Conservation (phyloP, 1,140 invertebrate genomes). For the Drosophila sp. region DNA sequence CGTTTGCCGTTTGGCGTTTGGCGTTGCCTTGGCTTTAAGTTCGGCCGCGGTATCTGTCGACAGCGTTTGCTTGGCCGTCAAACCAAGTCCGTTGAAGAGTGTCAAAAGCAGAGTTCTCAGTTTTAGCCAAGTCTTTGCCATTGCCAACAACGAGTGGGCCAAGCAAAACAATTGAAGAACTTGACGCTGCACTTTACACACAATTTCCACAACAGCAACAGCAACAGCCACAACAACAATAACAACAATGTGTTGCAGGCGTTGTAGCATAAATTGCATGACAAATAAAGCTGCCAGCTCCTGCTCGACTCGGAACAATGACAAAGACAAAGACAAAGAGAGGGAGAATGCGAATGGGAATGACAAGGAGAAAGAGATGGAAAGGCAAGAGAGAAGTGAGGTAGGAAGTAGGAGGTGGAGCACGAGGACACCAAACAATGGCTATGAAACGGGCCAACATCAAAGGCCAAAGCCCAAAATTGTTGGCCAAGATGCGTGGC, state of each 20-base stretch:
- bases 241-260: conserved; percentile 28
- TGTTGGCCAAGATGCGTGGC: conserved; percentile 31
- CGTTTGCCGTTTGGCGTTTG: conserved; percentile 24
- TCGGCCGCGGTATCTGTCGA: conserved; percentile 23
- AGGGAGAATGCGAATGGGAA: no score
- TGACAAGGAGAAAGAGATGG: not conserved
- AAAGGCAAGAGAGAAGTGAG: not conserved
- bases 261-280: conserved; percentile 57
- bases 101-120: conserved; percentile 54
- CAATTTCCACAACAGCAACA: conserved; percentile 28
- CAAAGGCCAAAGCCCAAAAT: conserved; percentile 21
- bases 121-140: conserved; percentile 5
- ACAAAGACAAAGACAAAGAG: not conserved
- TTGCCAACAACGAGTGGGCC: not conserved
- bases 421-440: conserved; percentile 23
- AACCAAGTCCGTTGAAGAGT: conserved; percentile 35
- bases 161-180: conserved; percentile 44
- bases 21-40: conserved; percentile 37
- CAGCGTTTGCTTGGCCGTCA: conserved; percentile 34
- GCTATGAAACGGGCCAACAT: conserved; percentile 27
- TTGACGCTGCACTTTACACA: conserved; percentile 51
- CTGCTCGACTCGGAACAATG: conserved; percentile 17
- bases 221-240: conserved; percentile 7
- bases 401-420: not conserved
- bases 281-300: conserved; percentile 43